Evolutionary conservation across 2,113 vertebrate species (phyloP).

Genomic region (Ursus arctos): DNA sequence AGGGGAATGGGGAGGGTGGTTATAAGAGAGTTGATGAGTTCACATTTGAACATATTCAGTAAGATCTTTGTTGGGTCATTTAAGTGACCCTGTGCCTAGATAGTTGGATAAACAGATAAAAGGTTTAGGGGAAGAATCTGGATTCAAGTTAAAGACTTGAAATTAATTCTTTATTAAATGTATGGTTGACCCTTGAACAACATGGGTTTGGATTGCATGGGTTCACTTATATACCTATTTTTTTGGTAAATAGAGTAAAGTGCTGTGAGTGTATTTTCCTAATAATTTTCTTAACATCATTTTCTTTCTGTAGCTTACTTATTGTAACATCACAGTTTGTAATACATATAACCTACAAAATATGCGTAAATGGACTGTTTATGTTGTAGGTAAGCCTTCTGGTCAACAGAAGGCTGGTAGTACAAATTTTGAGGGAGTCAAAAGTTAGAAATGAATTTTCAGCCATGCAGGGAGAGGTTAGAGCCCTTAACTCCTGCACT

Average conservation of each 20-base stretch:
- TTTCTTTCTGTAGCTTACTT: neutral
- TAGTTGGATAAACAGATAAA: neutral
- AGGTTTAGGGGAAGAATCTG: neutral
- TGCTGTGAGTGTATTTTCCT: neutral
- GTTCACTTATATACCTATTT: neutral
- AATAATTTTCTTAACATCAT: neutral
- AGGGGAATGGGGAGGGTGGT: accelerated
- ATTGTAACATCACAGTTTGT: neutral
- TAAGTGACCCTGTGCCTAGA: neutral
- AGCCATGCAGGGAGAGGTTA: neutral
- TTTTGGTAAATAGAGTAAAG: neutral
- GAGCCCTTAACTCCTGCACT: neutral
- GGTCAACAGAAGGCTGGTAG: neutral
- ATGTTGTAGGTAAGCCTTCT: neutral
- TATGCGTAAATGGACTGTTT: neutral
- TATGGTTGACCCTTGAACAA: neutral
- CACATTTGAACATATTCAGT: neutral
- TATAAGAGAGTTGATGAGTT: neutral
- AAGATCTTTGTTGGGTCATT: neutral
- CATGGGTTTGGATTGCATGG: neutral
- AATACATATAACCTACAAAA: neutral
- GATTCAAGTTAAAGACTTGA: neutral
- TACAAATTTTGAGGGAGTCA: neutral
- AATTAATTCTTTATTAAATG: slow-evolving; percentile 36
- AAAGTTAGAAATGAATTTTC: neutral